phyloP scores from a whole-genome alignment of 2,797 vertebrate species.

The Gymnothorax javanicus region DNA sequence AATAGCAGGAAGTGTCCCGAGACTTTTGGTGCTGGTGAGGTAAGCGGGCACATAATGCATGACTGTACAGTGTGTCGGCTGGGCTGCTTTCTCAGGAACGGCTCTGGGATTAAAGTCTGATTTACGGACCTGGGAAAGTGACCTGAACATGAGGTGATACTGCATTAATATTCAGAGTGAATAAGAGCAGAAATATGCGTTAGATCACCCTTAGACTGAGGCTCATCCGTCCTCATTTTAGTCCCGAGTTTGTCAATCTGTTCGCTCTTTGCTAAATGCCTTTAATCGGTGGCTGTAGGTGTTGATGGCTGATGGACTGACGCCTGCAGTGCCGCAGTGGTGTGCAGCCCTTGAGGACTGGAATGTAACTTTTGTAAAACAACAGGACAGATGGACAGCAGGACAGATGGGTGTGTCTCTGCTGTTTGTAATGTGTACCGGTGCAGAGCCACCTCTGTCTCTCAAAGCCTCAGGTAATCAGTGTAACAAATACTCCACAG shows the following conservation, averaged over 20 bases:
- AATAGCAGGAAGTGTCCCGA: conserved; percentile 93
- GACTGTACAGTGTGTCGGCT: conserved; percentile 75
- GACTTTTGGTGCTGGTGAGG: conserved; percentile 81
- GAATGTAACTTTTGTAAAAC: too few species aligned
- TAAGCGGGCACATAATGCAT: conserved; percentile 50
- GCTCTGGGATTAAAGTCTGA: not conserved
- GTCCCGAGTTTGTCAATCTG: not conserved
- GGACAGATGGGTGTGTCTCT: too few species aligned
- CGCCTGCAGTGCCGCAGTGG: too few species aligned
- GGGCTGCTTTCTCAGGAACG: conserved; percentile 9
- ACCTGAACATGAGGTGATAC: not conserved
- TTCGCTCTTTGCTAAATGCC: not conserved
- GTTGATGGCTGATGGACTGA: not conserved
- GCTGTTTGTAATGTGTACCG: too few species aligned
- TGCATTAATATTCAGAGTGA: not conserved
- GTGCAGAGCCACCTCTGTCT: too few species aligned
- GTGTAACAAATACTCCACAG: not conserved
- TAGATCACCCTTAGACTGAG: not conserved
- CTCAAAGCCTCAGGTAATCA: too few species aligned
- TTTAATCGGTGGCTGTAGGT: not conserved
- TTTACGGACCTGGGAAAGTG: not conserved
- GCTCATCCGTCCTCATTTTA: not conserved
- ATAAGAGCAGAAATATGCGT: not conserved
- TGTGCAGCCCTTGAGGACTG: too few species aligned
- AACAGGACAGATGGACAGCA: too few species aligned